Conservation (phyloP, 2,797 vertebrate species). For the Fundulus diaphanus region DNA sequence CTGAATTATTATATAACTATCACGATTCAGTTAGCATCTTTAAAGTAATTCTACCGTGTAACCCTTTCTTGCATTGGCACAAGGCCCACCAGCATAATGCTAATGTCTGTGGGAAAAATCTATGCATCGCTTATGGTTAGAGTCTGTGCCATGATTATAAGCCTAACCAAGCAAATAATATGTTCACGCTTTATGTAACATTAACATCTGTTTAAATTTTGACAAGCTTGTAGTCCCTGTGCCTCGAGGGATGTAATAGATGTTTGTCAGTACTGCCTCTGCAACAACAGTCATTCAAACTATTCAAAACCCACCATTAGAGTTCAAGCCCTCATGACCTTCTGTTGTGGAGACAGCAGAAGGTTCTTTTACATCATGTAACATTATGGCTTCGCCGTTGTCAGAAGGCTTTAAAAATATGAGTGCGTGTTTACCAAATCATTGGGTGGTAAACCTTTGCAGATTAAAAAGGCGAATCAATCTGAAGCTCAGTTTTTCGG, state of each 20-base stretch:
- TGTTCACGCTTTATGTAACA: no score
- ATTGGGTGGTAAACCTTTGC: neutral
- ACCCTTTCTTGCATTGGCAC: neutral
- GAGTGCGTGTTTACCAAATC: neutral
- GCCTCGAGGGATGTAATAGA: no score
- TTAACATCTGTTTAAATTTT: no score
- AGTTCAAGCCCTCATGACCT: neutral
- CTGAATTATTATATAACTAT: neutral
- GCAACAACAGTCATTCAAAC: neutral
- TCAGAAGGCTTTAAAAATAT: neutral
- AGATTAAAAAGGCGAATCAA: neutral
- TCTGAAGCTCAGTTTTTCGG: neutral
- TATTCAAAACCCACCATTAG: neutral
- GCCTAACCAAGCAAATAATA: no score
- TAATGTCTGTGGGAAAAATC: neutral
- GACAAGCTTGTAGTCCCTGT: no score
- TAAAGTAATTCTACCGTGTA: neutral
- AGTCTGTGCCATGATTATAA: no score
- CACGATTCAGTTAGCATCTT: neutral
- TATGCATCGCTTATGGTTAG: neutral
- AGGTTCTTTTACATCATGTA: neutral
- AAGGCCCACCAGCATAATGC: neutral
- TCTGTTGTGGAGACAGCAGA: neutral
- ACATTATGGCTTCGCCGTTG: neutral
- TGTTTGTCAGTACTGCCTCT: neutral